Evolutionary conservation across 2,113 vertebrate species (phyloP).

Genomic region (Takifugu flavidus): DNA sequence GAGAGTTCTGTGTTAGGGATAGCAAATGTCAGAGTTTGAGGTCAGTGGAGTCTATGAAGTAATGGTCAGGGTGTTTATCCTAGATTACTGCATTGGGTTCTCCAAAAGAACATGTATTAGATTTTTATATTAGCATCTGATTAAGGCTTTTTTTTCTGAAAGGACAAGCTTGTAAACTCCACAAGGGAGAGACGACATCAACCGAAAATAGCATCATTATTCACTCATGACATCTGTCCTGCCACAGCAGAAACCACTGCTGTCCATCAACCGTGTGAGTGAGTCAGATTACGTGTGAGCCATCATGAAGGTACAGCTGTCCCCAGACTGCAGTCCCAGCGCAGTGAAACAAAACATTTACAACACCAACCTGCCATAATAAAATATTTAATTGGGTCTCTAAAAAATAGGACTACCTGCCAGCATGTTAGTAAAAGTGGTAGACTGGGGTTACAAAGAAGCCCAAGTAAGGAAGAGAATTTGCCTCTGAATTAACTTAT

Average conservation of each 20-base stretch:
- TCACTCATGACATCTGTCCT: not conserved
- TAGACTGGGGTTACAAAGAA: conserved; percentile 7
- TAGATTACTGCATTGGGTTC: no score
- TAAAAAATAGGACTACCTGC: conserved; percentile 19
- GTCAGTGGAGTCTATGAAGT: no score
- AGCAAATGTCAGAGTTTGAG: no score
- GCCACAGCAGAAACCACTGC: conserved; percentile 13
- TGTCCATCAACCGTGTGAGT: conserved; percentile 16
- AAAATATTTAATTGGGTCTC: conserved; percentile 28
- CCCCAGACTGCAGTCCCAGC: not conserved
- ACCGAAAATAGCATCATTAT: conserved; percentile 13
- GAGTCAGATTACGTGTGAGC: conserved; percentile 1
- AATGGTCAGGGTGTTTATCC: no score
- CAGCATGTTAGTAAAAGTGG: conserved; percentile 27
- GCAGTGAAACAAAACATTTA: conserved; percentile 36
- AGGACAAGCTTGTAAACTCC: conserved; percentile 15
- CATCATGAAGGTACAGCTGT: not conserved
- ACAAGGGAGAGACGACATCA: not conserved
- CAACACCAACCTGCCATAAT: conserved; percentile 3
- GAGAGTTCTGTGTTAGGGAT: conserved; percentile 16
- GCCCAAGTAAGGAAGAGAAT: conserved; percentile 12
- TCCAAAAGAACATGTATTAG: no score
- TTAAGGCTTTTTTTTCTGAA: conserved; percentile 4
- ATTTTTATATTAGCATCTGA: no score
- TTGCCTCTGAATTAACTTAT: conserved; percentile 24